Evolutionary conservation across 64 coral and sea anemone species (phyloP).

Genomic region (Dendronephthya gigantea): DNA sequence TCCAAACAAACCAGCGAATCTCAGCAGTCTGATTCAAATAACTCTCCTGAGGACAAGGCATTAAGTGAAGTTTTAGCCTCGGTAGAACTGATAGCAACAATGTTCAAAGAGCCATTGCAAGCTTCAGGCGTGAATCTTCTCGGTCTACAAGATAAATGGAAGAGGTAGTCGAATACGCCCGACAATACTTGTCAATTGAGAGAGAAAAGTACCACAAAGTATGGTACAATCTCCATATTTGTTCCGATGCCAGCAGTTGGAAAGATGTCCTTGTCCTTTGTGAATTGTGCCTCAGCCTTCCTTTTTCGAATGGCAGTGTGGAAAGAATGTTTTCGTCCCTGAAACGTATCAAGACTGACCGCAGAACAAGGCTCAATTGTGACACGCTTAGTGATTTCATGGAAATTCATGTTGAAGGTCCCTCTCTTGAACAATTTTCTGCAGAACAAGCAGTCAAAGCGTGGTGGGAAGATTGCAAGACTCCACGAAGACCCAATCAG

Average conservation of each 20-base stretch:
- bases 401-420: neutral
- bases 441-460: neutral
- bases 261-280: neutral
- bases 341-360: neutral
- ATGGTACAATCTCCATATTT: conserved; percentile 8
- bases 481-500: neutral
- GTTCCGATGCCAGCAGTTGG: neutral
- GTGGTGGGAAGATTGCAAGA: neutral
- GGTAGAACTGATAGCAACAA: neutral
- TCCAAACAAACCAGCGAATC: neutral
- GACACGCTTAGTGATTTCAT: neutral
- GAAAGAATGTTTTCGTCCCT: neutral
- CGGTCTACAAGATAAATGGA: neutral
- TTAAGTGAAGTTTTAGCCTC: neutral
- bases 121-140: neutral
- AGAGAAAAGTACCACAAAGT: neutral
- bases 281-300: neutral
- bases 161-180: neutral
- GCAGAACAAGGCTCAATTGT: neutral
- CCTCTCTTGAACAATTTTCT: neutral
- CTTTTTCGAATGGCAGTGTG: neutral
- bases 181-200: neutral
- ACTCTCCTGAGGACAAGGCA: neutral
- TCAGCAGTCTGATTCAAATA: neutral
- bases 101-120: neutral